Evolutionary conservation across 2,113 vertebrate species (phyloP), one percentile per base, ranked within the genome.

Genomic region (Leuciscus idus): DNA sequence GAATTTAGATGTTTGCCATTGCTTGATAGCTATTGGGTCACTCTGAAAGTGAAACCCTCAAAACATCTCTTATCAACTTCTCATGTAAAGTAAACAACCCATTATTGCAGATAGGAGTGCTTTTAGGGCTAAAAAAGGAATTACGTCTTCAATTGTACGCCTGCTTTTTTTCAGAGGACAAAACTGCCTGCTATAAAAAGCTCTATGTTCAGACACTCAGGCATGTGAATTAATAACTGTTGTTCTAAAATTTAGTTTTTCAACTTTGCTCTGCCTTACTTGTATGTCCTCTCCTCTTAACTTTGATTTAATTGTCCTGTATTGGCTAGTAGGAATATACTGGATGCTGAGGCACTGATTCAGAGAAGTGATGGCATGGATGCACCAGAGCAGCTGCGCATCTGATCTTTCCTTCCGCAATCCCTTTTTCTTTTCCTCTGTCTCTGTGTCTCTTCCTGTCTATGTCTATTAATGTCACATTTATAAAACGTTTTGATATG

Each of bases 401-500:
- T 84, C 48, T 75, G 81, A 82, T 70, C 57, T 11, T 82, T 81
- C 68, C 17, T 33, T 70, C 52, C 26, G 13, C 64, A 17, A 23
- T 68, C 57, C 66, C 64, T 7, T 33, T 84, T 43, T 43, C 28
- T 61, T 28, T 85, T 12, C 19, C 61, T 68, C 70, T 83, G 36
- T 82, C 28, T 64, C 48, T 81, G n/a, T 83, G 21, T 77, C 23
- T 74, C 36, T 86, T 55, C 66, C n/a, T 85, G 13, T 72, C 82
- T 59, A 23, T 43, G 17, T 82, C 55, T 46, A 48, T 26, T 76
- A 39, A 80, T 62, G 72, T 70, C 39, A 80, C 86, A 72, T 85
- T 87, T 70, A 70, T 33, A 0, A 82, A 78, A 83, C 62, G 59
- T 81, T 91, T 87, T 90, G 90, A 90, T 77, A 90, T 91, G 88